Base-by-base conservation (phyloP, 2,113 vertebrate genomes). In the Anoura caudifer region DNA sequence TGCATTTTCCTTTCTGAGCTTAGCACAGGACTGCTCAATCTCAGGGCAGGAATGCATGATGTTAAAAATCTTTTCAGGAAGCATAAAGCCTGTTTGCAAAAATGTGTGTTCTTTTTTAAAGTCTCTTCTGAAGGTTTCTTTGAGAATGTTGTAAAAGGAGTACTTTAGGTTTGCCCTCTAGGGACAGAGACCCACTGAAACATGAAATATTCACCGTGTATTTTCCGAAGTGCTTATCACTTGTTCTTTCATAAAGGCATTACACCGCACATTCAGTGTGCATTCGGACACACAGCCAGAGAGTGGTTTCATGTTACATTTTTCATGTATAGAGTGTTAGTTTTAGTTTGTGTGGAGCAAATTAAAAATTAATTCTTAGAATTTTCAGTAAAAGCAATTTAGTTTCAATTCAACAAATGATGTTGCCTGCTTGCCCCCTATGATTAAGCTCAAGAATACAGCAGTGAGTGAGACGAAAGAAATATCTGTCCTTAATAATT, bases 31-130 rank as follows among this genome's bases (percentile, higher is more conserved):
- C 56, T 52, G 83, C 88, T 75, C 89, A 96, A 54, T 97, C 92
- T 73, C 93, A 96, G 31, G 65, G 26, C 73, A 96, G 63, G 69
- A 86, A 89, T 89, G 95, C 16, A 65, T 22, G 82, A 93, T 94
- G 95, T 96, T 96, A 93, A 85, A 91, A 96, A 83, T 85, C 47
- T 91, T 96, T 97, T 87, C 76, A 61, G 65, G 77, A 97, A 93
- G 47, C 90, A 95, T 87, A 41, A 93, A 96, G 93, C n/a, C 69
- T 90, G 61, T 96, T 97, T 93, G 50, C 69, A 89, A 90, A 97
- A 92, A 95, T 12, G 7, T 82, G 54, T 92, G 41, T 95, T 81
- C 83, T 87, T 93, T 97, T 93, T 73, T 28, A 31, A 96, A 95
- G 31, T 76, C 31, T 73, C 38, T 87, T 95, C 92, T 92, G 31